Conservation (phyloP, 1,140 invertebrate species). For the Eriosoma lanigerum region DNA sequence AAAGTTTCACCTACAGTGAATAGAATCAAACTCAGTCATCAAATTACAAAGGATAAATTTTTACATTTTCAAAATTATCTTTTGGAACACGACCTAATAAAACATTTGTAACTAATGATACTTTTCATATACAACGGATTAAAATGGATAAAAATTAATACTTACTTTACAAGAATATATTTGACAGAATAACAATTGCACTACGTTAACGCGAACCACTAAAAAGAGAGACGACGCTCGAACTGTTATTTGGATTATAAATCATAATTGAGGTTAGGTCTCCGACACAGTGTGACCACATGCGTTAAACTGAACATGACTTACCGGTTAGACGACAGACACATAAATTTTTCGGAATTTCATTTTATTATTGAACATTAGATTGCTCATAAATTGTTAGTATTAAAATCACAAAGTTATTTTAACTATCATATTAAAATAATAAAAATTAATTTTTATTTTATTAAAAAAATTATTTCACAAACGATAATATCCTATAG, state of each 20-base stretch:
- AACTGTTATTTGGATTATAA: not conserved
- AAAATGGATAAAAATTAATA: constrained; percentile 37
- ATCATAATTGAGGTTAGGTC: constrained; percentile 16
- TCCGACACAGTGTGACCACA: not conserved
- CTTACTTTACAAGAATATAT: constrained; percentile 37
- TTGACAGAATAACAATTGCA: not conserved
- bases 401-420: too few relatives aligned
- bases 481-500: too few relatives aligned
- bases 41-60: not conserved
- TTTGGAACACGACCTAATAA: not conserved
- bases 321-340: too few relatives aligned
- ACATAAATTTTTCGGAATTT: too few relatives aligned
- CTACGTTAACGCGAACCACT: not conserved
- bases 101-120: not conserved
- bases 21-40: not conserved
- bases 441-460: too few relatives aligned
- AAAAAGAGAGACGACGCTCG: not conserved
- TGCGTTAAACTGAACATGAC: too few relatives aligned
- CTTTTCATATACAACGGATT: not conserved
- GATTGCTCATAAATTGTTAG: too few relatives aligned
- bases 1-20: too few relatives aligned
- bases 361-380: too few relatives aligned
- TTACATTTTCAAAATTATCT: not conserved
- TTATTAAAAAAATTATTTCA: too few relatives aligned
- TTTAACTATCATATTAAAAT: too few relatives aligned